Evolutionary conservation across 1,140 invertebrate genomes (phyloP).

Genomic region (Ruditapes philippinarum): DNA sequence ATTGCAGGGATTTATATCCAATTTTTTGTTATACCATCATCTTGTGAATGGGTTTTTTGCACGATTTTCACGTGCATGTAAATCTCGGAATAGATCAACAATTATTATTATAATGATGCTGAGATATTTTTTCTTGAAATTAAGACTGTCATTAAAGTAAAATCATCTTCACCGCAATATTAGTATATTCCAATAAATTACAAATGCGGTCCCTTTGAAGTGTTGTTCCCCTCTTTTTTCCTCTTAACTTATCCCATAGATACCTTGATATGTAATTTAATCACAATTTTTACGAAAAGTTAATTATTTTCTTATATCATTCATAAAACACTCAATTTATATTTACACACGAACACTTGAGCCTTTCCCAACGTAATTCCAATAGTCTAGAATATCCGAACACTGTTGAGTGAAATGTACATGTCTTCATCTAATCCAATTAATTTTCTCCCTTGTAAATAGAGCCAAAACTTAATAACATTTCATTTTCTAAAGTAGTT

Average conservation of each 20-base stretch:
- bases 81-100: no score
- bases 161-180: neutral
- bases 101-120: no score
- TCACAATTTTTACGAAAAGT: conserved; percentile 13
- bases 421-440: neutral
- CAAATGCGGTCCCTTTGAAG: conserved; percentile 27
- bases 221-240: neutral
- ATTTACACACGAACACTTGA: conserved; percentile 1
- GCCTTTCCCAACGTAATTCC: neutral
- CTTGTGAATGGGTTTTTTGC: neutral
- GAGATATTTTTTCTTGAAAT: no score
- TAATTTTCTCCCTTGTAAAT: neutral
- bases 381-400: neutral
- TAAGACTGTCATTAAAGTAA: conserved; percentile 15
- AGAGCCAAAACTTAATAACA: neutral
- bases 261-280: neutral
- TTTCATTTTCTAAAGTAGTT: conserved; percentile 23
- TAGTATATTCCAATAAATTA: conserved; percentile 36
- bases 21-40: neutral
- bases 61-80: no score
- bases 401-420: neutral
- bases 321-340: no score
- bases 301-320: conserved; percentile 37
- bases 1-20: neutral
- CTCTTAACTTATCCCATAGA: neutral